Conservation (phyloP, 1,140 invertebrate species). For the Wiebesia pumilae region DNA sequence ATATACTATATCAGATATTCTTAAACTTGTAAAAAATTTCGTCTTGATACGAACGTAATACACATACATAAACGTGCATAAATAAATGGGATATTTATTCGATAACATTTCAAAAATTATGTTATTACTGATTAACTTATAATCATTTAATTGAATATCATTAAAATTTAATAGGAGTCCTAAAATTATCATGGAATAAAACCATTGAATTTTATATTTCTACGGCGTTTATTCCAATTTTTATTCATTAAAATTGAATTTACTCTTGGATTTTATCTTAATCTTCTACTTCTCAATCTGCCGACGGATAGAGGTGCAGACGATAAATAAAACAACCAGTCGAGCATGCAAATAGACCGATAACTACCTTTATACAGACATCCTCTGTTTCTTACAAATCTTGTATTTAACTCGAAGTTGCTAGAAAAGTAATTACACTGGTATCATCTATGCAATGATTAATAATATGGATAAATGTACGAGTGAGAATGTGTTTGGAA, state of each 20-base stretch:
- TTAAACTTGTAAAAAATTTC: neutral
- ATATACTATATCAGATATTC: neutral
- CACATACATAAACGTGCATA: no score
- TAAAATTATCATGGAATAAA: no score
- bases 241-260: neutral
- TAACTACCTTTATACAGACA: neutral
- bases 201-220: no score
- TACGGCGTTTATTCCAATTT: neutral
- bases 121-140: no score
- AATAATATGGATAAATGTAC: no score
- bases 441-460: neutral
- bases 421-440: neutral
- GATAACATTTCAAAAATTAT: no score
- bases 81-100: no score
- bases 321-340: neutral
- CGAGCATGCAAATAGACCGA: conserved; percentile 21
- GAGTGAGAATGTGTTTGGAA: no score
- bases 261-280: neutral
- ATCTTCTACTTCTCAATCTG: neutral
- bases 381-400: neutral
- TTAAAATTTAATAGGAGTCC: no score
- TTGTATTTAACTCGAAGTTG: neutral
- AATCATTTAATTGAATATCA: no score
- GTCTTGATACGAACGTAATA: neutral
- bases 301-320: neutral